Percentiles rank a stretch among this genome's conserved stretches.
Conservation (phyloP, 2,797 vertebrate species). For the Percopsis omiscomaycus region DNA sequence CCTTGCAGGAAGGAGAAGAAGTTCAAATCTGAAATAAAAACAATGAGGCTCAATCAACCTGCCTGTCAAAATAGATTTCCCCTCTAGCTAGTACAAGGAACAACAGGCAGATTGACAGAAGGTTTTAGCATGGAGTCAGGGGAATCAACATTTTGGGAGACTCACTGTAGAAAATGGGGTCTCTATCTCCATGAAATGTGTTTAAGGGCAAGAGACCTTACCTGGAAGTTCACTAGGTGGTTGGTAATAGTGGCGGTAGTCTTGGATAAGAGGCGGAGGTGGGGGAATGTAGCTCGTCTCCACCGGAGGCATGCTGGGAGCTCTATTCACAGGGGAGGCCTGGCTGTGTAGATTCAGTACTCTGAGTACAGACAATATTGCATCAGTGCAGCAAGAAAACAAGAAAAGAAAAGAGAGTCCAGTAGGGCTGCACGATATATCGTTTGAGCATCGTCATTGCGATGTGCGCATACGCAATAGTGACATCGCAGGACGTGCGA, state of each 20-base stretch:
- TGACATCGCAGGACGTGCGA: too few species aligned
- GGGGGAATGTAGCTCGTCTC: conserved; percentile 96
- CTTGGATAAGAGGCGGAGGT: conserved; percentile 90
- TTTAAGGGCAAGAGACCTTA: conserved; percentile 21
- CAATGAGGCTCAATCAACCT: conserved; percentile 15
- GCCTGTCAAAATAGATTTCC: not conserved
- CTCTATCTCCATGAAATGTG: too few species aligned
- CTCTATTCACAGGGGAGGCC: conserved; percentile 88
- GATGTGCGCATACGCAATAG: too few species aligned
- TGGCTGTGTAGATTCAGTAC: conserved; percentile 91
- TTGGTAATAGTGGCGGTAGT: conserved; percentile 97
- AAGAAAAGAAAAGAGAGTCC: not conserved
- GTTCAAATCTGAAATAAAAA: conserved; percentile 85
- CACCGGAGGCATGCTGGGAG: conserved; percentile 93
- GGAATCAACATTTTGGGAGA: too few species aligned
- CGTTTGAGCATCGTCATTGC: too few species aligned
- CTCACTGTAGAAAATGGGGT: too few species aligned
- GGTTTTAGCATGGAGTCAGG: too few species aligned
- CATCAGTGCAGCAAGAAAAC: conserved; percentile 16
- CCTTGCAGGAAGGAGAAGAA: conserved; percentile 99
- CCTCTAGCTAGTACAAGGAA: not conserved
- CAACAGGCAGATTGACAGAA: too few species aligned
- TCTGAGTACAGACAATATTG: conserved; percentile 49
- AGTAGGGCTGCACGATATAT: too few species aligned
- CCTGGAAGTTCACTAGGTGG: conserved; percentile 87